Conservation (phyloP, 2,797 vertebrate species). For the Hemitrygon akajei region DNA sequence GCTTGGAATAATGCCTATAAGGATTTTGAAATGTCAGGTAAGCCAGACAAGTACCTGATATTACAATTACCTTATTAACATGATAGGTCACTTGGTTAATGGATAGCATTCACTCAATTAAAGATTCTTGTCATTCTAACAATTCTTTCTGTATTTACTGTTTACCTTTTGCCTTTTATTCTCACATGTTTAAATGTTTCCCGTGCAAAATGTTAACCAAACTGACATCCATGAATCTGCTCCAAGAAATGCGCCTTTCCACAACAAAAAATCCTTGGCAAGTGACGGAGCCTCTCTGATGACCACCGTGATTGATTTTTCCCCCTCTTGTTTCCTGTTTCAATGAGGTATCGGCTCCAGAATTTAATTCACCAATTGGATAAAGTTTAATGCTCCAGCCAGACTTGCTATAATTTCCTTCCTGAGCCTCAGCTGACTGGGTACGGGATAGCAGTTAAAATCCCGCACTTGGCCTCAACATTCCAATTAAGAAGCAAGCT, state of each 20-base stretch:
- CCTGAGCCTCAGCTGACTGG: not conserved
- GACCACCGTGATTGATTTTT: not conserved
- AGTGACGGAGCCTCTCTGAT: not conserved
- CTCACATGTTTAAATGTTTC: not conserved
- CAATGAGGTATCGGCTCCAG: not conserved
- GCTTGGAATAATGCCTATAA: slow-evolving; percentile 93
- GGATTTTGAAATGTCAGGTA: slow-evolving; percentile 97
- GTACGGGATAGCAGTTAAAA: not conserved
- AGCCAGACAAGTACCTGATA: slow-evolving; percentile 32
- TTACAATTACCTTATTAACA: not conserved
- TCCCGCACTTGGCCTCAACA: not conserved
- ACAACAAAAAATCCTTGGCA: not conserved
- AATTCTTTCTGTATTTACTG: not conserved
- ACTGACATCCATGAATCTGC: not conserved
- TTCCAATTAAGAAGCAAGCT: not conserved
- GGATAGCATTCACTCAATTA: not conserved
- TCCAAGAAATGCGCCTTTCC: not conserved
- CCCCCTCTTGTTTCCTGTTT: not conserved
- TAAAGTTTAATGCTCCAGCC: not conserved
- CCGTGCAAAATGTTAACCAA: not conserved
- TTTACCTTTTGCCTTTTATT: not conserved
- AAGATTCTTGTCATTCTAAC: not conserved
- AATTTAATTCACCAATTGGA: not conserved
- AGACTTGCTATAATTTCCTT: not conserved
- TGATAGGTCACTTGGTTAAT: not conserved